These are phyloP conservation scores for Brachypodius melanocephalos DNA, from an alignment of 2,113 vertebrate genomes.

Conservation along the genomic window DNA sequence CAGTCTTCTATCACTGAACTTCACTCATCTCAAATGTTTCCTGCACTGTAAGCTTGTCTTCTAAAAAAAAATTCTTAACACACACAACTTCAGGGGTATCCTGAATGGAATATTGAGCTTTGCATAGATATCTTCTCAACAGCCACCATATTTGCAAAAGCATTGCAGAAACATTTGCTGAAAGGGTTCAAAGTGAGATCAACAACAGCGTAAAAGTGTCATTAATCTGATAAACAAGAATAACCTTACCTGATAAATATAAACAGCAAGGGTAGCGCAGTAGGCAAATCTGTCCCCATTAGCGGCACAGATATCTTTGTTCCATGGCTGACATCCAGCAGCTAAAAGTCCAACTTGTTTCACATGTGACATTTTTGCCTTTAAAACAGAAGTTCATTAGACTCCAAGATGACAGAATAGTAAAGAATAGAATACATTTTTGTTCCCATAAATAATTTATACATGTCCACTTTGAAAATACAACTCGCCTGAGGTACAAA, in stretches of 20 bases:
- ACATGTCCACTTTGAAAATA: background rate
- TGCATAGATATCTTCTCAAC: background rate
- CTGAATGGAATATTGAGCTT: background rate
- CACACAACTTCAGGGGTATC: background rate
- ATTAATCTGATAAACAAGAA: background rate
- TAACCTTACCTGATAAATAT: conserved; percentile 90
- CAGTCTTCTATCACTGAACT: background rate
- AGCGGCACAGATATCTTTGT: conserved; percentile 95
- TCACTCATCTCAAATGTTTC: background rate
- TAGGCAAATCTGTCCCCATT: conserved; percentile 93
- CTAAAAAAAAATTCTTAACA: background rate
- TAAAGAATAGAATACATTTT: background rate
- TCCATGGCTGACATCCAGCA: conserved; percentile 97
- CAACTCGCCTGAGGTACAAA: background rate
- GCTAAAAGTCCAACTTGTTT: conserved; percentile 94
- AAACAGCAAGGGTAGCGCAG: conserved; percentile 94
- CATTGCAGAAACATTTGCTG: background rate
- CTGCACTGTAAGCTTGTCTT: background rate
- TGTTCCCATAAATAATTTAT: background rate
- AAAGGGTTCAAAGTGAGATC: background rate
- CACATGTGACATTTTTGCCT: conserved; percentile 90
- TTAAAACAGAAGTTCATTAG: conserved; percentile 31
- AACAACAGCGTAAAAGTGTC: background rate
- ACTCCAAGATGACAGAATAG: background rate
- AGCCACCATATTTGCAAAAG: background rate